These are phyloP conservation scores for Perdita meconis DNA, from an alignment of 2,888 invertebrate genomes.

Conservation along the genomic window DNA sequence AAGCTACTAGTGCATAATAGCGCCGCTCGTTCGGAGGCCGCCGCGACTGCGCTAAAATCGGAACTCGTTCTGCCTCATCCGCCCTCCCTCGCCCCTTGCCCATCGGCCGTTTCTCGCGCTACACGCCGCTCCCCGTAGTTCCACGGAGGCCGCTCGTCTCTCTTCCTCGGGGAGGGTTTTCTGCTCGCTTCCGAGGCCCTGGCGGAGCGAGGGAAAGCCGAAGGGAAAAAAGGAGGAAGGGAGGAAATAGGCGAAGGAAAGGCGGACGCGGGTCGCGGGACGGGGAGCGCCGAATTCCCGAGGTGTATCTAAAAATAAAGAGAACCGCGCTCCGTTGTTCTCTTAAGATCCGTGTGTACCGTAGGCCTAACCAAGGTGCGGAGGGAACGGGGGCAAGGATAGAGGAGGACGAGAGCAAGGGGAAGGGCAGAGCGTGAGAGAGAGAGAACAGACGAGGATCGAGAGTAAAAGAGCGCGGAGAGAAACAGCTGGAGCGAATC, in stretches of 20 bases:
- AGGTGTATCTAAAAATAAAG: constrained; percentile 71
- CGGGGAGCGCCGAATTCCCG: constrained; percentile 60
- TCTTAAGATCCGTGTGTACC: constrained; percentile 50
- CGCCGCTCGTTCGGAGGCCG: constrained; percentile 77
- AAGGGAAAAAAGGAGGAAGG: background rate
- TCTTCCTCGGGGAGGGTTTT: constrained; percentile 52
- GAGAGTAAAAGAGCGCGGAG: constrained; percentile 49
- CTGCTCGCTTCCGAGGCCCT: constrained; percentile 55
- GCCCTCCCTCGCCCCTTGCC: background rate
- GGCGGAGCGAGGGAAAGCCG: constrained; percentile 11
- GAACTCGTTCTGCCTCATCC: constrained; percentile 70
- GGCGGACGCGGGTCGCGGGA: too few species aligned
- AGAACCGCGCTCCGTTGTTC: constrained; percentile 72
- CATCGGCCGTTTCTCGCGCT: constrained; percentile 10
- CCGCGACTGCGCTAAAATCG: constrained; percentile 77
- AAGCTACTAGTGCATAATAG: constrained; percentile 84
- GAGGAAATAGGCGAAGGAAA: too few species aligned
- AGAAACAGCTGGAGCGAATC: constrained; percentile 72
- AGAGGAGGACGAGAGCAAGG: constrained; percentile 5
- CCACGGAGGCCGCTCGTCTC: constrained; percentile 58
- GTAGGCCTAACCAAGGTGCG: constrained; percentile 6
- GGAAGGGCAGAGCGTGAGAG: constrained; percentile 12
- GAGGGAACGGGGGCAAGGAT: constrained; percentile 5
- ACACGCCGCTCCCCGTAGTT: constrained; percentile 45
- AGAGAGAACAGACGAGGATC: constrained; percentile 23